phyloP scores from a whole-genome alignment of 2,113 vertebrate species.

The Astatotilapia flaviijosephi region DNA sequence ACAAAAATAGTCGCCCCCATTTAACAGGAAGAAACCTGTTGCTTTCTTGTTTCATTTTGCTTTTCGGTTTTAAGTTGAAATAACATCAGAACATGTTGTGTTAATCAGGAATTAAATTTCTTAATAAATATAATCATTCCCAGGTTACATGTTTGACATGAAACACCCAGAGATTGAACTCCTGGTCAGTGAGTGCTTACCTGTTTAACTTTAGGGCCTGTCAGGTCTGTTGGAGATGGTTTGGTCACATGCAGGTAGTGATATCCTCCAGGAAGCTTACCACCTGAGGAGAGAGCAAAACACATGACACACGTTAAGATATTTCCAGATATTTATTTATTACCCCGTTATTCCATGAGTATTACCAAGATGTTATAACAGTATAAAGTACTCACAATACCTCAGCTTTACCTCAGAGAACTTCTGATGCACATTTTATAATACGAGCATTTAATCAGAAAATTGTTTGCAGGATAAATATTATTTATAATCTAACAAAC shows the following conservation, averaged over 20 bases:
- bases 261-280: constrained; percentile 81
- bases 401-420: neutral
- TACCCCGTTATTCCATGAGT: neutral
- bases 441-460: neutral
- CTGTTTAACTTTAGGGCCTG: constrained; percentile 25
- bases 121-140: neutral
- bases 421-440: neutral
- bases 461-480: neutral
- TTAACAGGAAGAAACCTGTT: neutral
- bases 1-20: neutral
- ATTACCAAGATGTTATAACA: neutral
- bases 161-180: neutral
- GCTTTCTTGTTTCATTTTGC: neutral
- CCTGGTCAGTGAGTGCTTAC: constrained; percentile 44
- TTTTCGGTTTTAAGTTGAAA: neutral
- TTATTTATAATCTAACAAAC: neutral
- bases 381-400: neutral
- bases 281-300: constrained; percentile 69
- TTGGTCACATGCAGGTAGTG: constrained; percentile 82
- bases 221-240: constrained; percentile 60
- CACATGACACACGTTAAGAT: neutral
- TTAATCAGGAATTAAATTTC: neutral
- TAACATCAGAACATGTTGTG: neutral
- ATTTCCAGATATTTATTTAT: neutral
- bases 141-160: neutral